These are phyloP conservation scores for Acanthaster planci DNA, from an alignment of 35 echinoderm and acorn worm species.

Conservation along the genomic window DNA sequence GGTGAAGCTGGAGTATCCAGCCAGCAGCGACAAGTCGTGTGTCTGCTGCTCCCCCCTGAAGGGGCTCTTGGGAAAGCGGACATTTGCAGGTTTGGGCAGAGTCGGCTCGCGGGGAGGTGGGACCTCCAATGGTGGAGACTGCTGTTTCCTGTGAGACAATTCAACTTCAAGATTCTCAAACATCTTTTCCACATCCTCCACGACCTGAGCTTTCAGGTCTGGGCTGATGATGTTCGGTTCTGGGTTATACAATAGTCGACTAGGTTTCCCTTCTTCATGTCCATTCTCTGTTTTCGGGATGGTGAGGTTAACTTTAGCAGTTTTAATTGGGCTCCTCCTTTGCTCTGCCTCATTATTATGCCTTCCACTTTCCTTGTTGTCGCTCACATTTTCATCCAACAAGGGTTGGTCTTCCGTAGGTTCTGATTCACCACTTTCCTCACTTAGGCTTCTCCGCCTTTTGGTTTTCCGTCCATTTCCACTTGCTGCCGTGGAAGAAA, in stretches of 20 bases:
- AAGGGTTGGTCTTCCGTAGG: constrained; percentile 37
- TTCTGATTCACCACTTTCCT: constrained; percentile 42
- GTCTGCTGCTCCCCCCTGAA: constrained; percentile 72
- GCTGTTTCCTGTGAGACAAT: constrained; percentile 43
- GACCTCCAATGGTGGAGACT: constrained; percentile 21
- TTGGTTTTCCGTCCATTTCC: neutral
- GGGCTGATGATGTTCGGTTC: constrained; percentile 63
- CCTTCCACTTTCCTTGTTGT: constrained; percentile 28
- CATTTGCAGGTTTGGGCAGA: neutral
- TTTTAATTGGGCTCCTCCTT: constrained; percentile 35
- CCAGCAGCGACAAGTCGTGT: constrained; percentile 80
- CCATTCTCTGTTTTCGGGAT: constrained; percentile 31
- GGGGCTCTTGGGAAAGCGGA: constrained; percentile 40
- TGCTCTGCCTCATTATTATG: neutral
- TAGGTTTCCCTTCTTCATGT: neutral
- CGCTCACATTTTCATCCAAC: constrained; percentile 3
- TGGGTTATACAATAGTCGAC: neutral
- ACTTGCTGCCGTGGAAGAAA: neutral
- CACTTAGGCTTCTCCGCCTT: constrained; percentile 6
- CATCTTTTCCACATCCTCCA: constrained; percentile 74
- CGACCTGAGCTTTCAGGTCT: constrained; percentile 57
- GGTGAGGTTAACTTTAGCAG: neutral
- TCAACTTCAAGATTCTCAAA: constrained; percentile 87
- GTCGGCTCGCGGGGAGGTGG: neutral
- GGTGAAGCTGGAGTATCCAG: constrained; percentile 85